Conservation (phyloP, 2,113 vertebrate genomes). For the human region GRCh38 chr18:22049501-22050000, state of each 20-base stretch:
- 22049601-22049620: not conserved
- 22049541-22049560: not conserved
- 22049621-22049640: not conserved
- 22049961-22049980: not conserved
- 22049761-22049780: too few relatives aligned
- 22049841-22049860: not conserved
- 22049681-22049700: not conserved
- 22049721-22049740: not conserved
- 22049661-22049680: not conserved
- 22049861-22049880: not conserved
- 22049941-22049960: not conserved
- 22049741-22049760: too few relatives aligned
- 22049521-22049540: not conserved
- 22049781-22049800: not conserved
- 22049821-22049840: not conserved
- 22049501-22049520: not conserved
- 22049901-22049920: not conserved
- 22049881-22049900: not conserved
- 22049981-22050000: too few relatives aligned
- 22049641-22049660: not conserved
- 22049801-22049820: not conserved
- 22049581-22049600: rapidly evolving
- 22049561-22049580: not conserved
- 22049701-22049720: not conserved
- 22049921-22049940: not conserved